Percentiles rank a stretch among this genome's conserved stretches.
These are phyloP conservation scores for Bovichtus diacanthus DNA, from an alignment of 2,797 vertebrate genomes.

Conservation along the genomic window DNA sequence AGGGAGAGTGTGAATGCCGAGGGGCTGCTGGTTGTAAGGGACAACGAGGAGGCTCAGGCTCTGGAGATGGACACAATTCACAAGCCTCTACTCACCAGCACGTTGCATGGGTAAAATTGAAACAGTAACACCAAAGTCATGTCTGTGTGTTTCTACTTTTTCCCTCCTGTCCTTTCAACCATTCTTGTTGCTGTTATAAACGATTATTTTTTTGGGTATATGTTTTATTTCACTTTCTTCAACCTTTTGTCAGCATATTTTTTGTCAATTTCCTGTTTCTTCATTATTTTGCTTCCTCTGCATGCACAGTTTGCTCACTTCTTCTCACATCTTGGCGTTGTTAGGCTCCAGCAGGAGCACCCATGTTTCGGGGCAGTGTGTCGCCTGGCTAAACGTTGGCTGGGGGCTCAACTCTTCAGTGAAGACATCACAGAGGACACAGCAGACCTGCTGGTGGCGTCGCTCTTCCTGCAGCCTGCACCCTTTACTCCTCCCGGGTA, in stretches of 20 bases:
- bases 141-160: too few species aligned
- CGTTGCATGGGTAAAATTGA: constrained; percentile 91
- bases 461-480: constrained; percentile 92
- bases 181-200: neutral
- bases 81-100: constrained; percentile 92
- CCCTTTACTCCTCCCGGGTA: constrained; percentile 93
- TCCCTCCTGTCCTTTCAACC: neutral
- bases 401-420: constrained; percentile 91
- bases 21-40: constrained; percentile 90
- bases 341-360: constrained; percentile 95
- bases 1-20: constrained; percentile 88
- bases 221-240: neutral
- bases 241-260: neutral
- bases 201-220: neutral
- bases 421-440: constrained; percentile 89
- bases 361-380: constrained; percentile 89
- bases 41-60: constrained; percentile 90
- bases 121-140: too few species aligned
- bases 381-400: constrained; percentile 95
- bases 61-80: constrained; percentile 90
- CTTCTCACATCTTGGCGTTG: neutral
- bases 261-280: neutral
- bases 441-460: constrained; percentile 92
- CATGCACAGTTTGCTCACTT: neutral
- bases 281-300: neutral